Evolutionary conservation across 2,888 invertebrate species (phyloP).

Genomic region (Calliphora vomitoria): DNA sequence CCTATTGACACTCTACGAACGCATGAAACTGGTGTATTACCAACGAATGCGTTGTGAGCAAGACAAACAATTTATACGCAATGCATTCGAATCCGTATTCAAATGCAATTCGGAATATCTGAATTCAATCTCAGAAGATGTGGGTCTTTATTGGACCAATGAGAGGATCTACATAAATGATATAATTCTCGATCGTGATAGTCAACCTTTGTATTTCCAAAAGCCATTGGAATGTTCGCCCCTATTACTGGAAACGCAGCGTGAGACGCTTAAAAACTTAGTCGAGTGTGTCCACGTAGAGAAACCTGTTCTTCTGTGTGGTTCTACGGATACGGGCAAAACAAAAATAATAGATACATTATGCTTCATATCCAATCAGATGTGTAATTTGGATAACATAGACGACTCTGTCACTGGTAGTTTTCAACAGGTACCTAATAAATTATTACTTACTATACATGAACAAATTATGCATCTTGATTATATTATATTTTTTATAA

Average conservation of each 20-base stretch:
- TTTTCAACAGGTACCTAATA: slow-evolving; percentile 93
- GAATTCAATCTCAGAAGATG: slow-evolving; percentile 85
- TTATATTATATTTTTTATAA: neutral
- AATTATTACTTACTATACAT: neutral
- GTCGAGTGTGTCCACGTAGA: slow-evolving; percentile 95
- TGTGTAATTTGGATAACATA: slow-evolving; percentile 83
- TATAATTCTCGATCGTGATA: slow-evolving; percentile 85
- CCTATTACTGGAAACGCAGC: slow-evolving; percentile 86
- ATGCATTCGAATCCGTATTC: slow-evolving; percentile 85
- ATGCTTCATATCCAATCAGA: slow-evolving; percentile 82
- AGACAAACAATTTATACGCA: slow-evolving; percentile 90
- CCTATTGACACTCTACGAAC: slow-evolving; percentile 82
- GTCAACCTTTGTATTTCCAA: slow-evolving; percentile 76
- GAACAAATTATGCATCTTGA: neutral
- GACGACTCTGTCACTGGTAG: slow-evolving; percentile 89
- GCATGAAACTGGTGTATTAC: slow-evolving; percentile 91
- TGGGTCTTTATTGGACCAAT: slow-evolving; percentile 87
- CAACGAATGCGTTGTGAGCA: slow-evolving; percentile 92
- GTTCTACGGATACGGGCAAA: slow-evolving; percentile 84
- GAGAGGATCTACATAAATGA: slow-evolving; percentile 88
- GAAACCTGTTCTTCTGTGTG: slow-evolving; percentile 92
- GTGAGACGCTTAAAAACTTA: slow-evolving; percentile 90
- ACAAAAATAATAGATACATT: slow-evolving; percentile 83
- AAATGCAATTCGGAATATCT: slow-evolving; percentile 82
- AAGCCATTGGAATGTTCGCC: slow-evolving; percentile 83